These are phyloP conservation scores for Drosophila virilis DNA, from an alignment of 1,140 invertebrate genomes.

Conservation along the genomic window DNA sequence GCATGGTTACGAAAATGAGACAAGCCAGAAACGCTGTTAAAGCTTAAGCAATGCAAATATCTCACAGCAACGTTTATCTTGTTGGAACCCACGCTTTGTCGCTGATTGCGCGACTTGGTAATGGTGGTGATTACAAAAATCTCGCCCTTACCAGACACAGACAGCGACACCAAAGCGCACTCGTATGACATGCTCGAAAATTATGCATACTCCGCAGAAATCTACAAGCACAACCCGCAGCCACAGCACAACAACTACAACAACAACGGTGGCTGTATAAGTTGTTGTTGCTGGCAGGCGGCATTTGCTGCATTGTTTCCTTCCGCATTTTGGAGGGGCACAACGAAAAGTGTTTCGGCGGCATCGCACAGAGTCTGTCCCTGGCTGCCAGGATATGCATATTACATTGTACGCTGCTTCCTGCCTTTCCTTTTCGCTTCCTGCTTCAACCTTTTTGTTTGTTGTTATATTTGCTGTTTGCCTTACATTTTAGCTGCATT, in stretches of 20 bases:
- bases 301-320: constrained; percentile 80
- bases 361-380: constrained; percentile 8
- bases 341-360: constrained; percentile 65
- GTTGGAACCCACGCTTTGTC: constrained; percentile 63
- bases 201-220: constrained; percentile 79
- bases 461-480: constrained; percentile 42
- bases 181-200: constrained; percentile 77
- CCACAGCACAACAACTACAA: constrained; percentile 25
- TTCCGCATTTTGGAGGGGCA: constrained; percentile 52
- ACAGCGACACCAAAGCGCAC: constrained; percentile 36
- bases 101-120: constrained; percentile 79
- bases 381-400: constrained; percentile 69
- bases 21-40: constrained; percentile 19
- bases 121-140: constrained; percentile 80
- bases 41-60: constrained; percentile 31
- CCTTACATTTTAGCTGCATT: constrained; percentile 64
- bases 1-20: background rate
- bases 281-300: constrained; percentile 42
- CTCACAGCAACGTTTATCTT: constrained; percentile 47
- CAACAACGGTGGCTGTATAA: constrained; percentile 22
- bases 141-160: constrained; percentile 14
- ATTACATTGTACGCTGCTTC: constrained; percentile 69
- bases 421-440: constrained; percentile 30
- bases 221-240: constrained; percentile 31
- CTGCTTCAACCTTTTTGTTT: constrained; percentile 13